Percentiles rank a stretch among this genome's conserved stretches.
phyloP scores from a whole-genome alignment of 2,797 vertebrate species.

The Podargus strigoides region DNA sequence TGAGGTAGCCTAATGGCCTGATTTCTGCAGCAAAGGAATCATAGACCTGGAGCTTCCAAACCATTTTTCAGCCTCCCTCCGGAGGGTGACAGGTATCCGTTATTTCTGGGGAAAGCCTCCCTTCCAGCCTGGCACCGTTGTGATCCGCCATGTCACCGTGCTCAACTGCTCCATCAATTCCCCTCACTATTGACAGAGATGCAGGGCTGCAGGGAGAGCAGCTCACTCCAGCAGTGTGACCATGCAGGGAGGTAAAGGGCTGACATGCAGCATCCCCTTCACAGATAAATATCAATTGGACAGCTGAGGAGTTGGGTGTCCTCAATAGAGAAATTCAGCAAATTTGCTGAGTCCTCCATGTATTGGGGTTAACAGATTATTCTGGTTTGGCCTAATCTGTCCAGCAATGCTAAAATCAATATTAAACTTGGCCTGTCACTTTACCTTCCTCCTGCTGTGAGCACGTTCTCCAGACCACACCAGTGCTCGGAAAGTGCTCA shows the following conservation, averaged over 20 bases:
- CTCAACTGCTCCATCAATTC: not conserved
- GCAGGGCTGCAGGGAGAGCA: not conserved
- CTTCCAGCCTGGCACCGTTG: not conserved
- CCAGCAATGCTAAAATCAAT: not conserved
- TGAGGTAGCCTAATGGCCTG: not conserved
- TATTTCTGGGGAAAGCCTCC: not conserved
- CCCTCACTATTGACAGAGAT: not conserved
- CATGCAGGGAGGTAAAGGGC: not conserved
- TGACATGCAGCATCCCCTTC: not conserved
- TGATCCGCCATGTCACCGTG: not conserved
- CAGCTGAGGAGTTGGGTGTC: not conserved
- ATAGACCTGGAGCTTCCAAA: not conserved
- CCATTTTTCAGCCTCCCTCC: conserved; percentile 35
- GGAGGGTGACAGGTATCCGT: not conserved
- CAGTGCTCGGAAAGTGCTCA: not conserved
- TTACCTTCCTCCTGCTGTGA: not conserved
- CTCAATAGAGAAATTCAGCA: not conserved
- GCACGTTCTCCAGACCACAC: not conserved
- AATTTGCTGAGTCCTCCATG: not conserved
- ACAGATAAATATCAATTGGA: not conserved
- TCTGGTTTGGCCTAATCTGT: not conserved
- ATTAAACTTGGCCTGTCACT: not conserved
- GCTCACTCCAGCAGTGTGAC: not conserved
- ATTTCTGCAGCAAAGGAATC: not conserved
- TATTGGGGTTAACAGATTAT: not conserved